Conservation (phyloP, 2,888 invertebrate species). For the Drosophila greeni region DNA sequence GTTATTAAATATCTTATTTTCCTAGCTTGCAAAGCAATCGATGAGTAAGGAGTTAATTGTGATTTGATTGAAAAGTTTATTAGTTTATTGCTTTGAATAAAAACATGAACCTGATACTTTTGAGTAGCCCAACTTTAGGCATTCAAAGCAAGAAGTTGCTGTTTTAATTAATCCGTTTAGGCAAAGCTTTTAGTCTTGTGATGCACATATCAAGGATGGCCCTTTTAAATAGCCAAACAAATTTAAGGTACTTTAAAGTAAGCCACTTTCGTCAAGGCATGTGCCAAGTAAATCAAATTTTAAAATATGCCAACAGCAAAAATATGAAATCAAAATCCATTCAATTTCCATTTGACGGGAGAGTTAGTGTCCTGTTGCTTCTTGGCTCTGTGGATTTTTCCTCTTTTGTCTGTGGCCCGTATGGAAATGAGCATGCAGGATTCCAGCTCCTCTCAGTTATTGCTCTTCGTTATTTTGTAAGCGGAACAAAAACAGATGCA, state of each 20-base stretch:
- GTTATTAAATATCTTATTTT: background rate
- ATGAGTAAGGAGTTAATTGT: background rate
- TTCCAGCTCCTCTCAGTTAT: conserved; percentile 19
- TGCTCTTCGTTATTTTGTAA: conserved; percentile 32
- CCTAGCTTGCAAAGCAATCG: background rate
- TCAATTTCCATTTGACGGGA: conserved; percentile 45
- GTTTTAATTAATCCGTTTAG: background rate
- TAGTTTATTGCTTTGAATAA: background rate
- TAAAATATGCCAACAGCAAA: conserved; percentile 43
- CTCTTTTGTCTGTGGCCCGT: conserved; percentile 2
- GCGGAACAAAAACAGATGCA: conserved; percentile 48
- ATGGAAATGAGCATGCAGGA: conserved; percentile 46
- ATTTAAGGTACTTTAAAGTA: conserved; percentile 6
- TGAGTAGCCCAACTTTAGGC: background rate
- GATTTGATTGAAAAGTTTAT: background rate
- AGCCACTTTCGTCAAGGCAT: conserved; percentile 3
- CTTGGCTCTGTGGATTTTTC: background rate
- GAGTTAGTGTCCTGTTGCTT: conserved; percentile 16
- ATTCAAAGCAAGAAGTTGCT: background rate
- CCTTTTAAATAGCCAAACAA: background rate
- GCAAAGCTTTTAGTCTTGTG: background rate
- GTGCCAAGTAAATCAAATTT: conserved; percentile 41
- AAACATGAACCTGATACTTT: background rate
- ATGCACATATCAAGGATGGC: background rate
- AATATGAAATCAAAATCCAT: conserved; percentile 52